Percentiles rank a stretch among this genome's conserved stretches.
Conservation (phyloP, 2,113 vertebrate species). For the Cyprinodon brontotheroides region DNA sequence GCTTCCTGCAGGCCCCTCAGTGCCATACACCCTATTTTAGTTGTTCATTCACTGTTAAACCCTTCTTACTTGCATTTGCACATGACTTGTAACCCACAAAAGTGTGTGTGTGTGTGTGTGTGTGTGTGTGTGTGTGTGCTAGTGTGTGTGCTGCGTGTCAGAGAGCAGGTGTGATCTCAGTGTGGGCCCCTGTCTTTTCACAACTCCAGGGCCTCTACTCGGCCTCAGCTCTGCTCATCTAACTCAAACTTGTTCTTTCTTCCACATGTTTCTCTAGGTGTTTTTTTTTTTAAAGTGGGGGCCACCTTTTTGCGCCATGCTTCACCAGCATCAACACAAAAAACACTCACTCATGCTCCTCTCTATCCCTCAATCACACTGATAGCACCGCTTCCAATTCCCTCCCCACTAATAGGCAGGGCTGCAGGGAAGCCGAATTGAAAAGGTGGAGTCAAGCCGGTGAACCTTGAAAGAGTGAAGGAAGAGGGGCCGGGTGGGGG, state of each 20-base stretch:
- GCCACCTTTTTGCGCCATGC: conserved; percentile 66
- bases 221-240: conserved; percentile 61
- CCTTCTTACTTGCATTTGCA: conserved; percentile 30
- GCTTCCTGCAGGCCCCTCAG: not conserved
- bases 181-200: conserved; percentile 66
- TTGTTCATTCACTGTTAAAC: conserved; percentile 25
- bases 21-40: conserved; percentile 13
- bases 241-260: conserved; percentile 62
- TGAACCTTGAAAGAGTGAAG: conserved; percentile 79
- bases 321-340: conserved; percentile 68
- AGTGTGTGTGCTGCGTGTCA: conserved; percentile 34
- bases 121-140: conserved; percentile 27
- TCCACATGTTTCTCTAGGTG: conserved; percentile 70
- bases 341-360: conserved; percentile 42
- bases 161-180: conserved; percentile 68
- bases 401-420: conserved; percentile 82
- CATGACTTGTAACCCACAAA: conserved; percentile 41
- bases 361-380: conserved; percentile 78
- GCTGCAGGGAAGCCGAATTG: conserved; percentile 78
- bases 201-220: conserved; percentile 43
- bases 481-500: conserved; percentile 20
- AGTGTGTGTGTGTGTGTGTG: conserved; percentile 26
- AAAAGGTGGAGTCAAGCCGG: conserved; percentile 79
- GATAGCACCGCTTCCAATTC: conserved; percentile 83
- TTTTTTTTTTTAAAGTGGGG: conserved; percentile 53